Evolutionary conservation across 2,113 vertebrate species (phyloP).

Genomic region (Pagrus major): DNA sequence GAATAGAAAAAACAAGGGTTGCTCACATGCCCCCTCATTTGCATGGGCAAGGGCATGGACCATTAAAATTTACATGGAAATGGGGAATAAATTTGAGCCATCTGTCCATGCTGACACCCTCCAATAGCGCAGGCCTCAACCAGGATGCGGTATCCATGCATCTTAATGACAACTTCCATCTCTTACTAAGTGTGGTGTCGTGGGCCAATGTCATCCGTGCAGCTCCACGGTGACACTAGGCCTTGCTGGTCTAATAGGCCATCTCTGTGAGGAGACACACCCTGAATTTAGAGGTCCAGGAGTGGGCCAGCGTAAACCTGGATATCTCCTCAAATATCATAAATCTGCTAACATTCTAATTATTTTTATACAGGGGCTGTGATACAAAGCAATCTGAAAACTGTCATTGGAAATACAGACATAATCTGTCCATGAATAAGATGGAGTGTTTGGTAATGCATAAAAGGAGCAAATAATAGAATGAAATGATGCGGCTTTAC

Average conservation of each 20-base stretch:
- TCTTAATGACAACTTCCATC: constrained; percentile 87
- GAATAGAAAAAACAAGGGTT: constrained; percentile 76
- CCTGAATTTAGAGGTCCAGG: constrained; percentile 27
- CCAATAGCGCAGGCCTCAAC: constrained; percentile 84
- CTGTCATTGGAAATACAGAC: constrained; percentile 65
- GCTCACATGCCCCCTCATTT: constrained; percentile 85
- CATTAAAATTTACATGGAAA: constrained; percentile 93
- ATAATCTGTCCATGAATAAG: constrained; percentile 64
- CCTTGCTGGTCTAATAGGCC: constrained; percentile 43
- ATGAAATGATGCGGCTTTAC: constrained; percentile 88
- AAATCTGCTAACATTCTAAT: constrained; percentile 37
- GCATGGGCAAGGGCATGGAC: constrained; percentile 85
- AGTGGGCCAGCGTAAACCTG: constrained; percentile 17
- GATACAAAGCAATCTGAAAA: constrained; percentile 71
- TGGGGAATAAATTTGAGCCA: constrained; percentile 91
- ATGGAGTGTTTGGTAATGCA: constrained; percentile 64
- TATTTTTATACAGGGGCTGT: constrained; percentile 14
- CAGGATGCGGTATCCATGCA: constrained; percentile 83
- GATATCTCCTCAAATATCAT: constrained; percentile 17
- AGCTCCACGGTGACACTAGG: constrained; percentile 30
- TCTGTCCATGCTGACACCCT: constrained; percentile 89
- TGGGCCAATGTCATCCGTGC: constrained; percentile 81
- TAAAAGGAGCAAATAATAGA: constrained; percentile 71
- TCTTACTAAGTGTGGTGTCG: constrained; percentile 80
- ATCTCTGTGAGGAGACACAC: constrained; percentile 34